phyloP scores from a whole-genome alignment of 2,113 vertebrate genomes.

The Sebastes schlegelii region DNA sequence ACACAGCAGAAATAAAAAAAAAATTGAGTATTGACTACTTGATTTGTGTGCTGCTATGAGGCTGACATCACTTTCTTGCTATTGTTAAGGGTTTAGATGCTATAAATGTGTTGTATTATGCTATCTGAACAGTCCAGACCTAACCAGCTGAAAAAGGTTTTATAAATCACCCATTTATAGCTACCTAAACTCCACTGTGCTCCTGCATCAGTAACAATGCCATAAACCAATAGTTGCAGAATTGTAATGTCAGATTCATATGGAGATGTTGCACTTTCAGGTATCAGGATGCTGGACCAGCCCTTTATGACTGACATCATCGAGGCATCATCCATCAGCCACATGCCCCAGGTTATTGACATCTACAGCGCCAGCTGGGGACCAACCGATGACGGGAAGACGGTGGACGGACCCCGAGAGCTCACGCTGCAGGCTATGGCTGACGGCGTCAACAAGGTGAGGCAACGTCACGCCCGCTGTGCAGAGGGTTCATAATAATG shows the following conservation, averaged over 20 bases:
- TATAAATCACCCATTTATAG: background rate
- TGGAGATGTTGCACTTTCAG: slow-evolving; percentile 73
- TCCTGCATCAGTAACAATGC: background rate
- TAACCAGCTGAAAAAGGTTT: background rate
- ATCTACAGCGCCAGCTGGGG: slow-evolving; percentile 99
- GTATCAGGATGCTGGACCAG: slow-evolving; percentile 98
- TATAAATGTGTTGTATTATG: background rate
- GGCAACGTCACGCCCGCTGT: background rate
- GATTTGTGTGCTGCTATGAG: slow-evolving; percentile 23
- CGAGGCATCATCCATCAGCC: slow-evolving; percentile 98
- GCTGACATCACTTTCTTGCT: background rate
- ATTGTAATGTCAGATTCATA: background rate
- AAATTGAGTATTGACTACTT: slow-evolving; percentile 18
- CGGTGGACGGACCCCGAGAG: slow-evolving; percentile 98
- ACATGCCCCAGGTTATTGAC: slow-evolving; percentile 98
- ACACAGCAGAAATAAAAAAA: slow-evolving; percentile 29
- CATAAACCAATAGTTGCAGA: background rate
- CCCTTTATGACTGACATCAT: slow-evolving; percentile 99
- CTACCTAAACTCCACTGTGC: background rate
- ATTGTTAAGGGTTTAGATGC: slow-evolving; percentile 4
- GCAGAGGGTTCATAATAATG: background rate
- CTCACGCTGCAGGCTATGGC: slow-evolving; percentile 98
- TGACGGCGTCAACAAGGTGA: slow-evolving; percentile 98
- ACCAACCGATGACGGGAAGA: slow-evolving; percentile 97
- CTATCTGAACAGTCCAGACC: background rate